Conservation (phyloP, 2,113 vertebrate genomes). For the Petrocephalus microphthalmus region DNA sequence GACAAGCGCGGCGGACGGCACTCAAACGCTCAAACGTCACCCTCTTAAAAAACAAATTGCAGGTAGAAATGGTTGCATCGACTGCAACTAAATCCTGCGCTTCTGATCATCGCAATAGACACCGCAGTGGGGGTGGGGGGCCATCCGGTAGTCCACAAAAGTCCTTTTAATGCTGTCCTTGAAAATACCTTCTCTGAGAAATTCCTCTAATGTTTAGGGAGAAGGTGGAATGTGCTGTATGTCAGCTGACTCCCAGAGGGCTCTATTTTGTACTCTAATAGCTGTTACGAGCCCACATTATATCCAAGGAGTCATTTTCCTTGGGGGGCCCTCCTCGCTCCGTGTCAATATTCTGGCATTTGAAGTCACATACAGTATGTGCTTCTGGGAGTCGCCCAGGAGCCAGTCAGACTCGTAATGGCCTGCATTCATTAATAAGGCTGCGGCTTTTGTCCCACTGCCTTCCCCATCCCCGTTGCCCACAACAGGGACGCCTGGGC, state of each 20-base stretch:
- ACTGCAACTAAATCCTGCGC: neutral
- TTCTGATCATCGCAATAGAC: neutral
- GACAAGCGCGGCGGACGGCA: neutral
- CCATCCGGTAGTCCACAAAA: constrained; percentile 57
- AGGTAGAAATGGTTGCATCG: neutral
- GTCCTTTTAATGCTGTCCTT: constrained; percentile 98
- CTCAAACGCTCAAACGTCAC: neutral
- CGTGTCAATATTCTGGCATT: constrained; percentile 99
- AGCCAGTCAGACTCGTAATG: constrained; percentile 99
- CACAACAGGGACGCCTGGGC: constrained; percentile 15
- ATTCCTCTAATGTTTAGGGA: constrained; percentile 93
- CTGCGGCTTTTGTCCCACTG: constrained; percentile 88
- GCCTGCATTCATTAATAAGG: constrained; percentile 99
- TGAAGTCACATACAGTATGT: constrained; percentile 99
- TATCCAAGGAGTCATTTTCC: constrained; percentile 99
- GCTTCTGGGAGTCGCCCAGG: constrained; percentile 93
- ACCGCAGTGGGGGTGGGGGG: neutral
- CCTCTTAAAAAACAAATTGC: constrained; percentile 4
- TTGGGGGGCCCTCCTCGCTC: constrained; percentile 82
- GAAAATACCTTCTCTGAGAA: constrained; percentile 94
- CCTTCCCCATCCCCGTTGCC: constrained; percentile 20
- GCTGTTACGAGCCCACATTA: constrained; percentile 99
- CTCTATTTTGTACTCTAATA: constrained; percentile 99
- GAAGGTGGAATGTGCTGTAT: constrained; percentile 86
- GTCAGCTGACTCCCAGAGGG: constrained; percentile 88